Evolutionary conservation across 2,888 invertebrate genomes (phyloP).

Genomic region (Carpatolechia fugitivella): DNA sequence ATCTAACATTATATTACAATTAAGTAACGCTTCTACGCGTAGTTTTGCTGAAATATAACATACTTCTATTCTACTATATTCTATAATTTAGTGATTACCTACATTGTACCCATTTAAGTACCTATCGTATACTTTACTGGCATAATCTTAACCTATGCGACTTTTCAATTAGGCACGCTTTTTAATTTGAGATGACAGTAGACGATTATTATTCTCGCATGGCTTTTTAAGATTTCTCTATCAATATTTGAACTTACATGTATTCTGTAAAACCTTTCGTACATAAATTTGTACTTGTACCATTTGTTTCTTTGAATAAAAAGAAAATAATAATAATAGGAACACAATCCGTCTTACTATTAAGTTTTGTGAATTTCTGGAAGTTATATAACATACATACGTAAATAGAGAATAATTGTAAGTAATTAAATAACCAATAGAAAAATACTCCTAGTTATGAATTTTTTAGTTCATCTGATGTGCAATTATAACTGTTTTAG

Average conservation of each 20-base stretch:
- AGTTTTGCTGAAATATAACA: conserved; percentile 68
- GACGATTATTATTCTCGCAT: conserved; percentile 57
- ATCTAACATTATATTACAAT: conserved; percentile 67
- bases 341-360: conserved; percentile 67
- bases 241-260: conserved; percentile 29
- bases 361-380: conserved; percentile 67
- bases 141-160: conserved; percentile 63
- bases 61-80: conserved; percentile 56
- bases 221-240: conserved; percentile 59
- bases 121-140: conserved; percentile 68
- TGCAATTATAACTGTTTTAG: conserved; percentile 65
- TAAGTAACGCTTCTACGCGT: conserved; percentile 75
- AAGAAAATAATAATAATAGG: conserved; percentile 36
- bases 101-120: conserved; percentile 74
- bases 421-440: conserved; percentile 69
- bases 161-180: conserved; percentile 64
- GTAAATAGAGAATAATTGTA: conserved; percentile 73
- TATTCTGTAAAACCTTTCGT: conserved; percentile 29
- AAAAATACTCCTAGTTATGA: conserved; percentile 65
- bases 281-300: conserved; percentile 16
- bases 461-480: conserved; percentile 63
- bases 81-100: conserved; percentile 73
- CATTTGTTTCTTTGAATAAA: conserved; percentile 13
- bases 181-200: conserved; percentile 40
- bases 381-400: conserved; percentile 67